phyloP scores from a whole-genome alignment of 2,113 vertebrate genomes.

The Ceyx melanurus region DNA sequence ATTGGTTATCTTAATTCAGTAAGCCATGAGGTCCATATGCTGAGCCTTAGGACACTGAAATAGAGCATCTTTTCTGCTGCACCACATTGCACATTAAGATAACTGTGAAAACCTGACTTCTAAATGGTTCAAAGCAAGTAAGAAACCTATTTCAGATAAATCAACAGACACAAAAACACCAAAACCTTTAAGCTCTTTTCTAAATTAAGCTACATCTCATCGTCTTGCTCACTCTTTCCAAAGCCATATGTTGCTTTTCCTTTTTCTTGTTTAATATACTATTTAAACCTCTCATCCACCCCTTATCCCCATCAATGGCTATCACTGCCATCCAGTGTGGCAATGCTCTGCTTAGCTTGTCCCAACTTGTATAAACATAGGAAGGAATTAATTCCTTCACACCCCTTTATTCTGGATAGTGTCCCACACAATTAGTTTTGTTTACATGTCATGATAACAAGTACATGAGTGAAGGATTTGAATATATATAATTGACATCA shows the following conservation, averaged over 20 bases:
- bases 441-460: background rate
- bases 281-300: background rate
- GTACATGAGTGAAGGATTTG: background rate
- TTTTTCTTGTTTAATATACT: background rate
- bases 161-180: background rate
- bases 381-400: background rate
- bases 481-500: background rate
- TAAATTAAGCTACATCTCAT: background rate
- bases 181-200: background rate
- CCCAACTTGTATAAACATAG: background rate
- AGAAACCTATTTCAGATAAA: background rate
- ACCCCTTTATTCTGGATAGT: background rate
- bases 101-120: background rate
- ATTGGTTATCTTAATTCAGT: background rate
- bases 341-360: background rate
- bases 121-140: background rate
- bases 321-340: background rate
- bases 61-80: background rate
- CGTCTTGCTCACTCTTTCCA: background rate
- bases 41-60: constrained; percentile 19
- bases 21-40: background rate
- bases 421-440: background rate
- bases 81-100: background rate
- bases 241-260: background rate
- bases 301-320: background rate